Base-by-base conservation (phyloP, 1,140 invertebrate species). In the Druon quercuslanigerum region DNA sequence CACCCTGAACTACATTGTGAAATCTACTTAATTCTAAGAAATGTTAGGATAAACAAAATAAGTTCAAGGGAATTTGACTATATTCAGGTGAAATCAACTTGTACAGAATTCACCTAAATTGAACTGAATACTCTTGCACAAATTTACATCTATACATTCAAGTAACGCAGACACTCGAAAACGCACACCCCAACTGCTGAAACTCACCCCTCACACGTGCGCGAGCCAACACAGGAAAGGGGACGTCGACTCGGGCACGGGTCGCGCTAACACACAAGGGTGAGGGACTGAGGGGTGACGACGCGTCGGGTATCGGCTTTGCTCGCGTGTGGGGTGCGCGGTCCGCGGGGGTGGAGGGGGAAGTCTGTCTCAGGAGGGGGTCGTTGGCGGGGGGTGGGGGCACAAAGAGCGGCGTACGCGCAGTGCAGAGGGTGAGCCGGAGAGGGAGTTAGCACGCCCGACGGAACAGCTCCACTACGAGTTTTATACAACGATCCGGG, bases 401-500 rank as follows among this genome's bases (percentile, higher is more conserved):
- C 20, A 66, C 25, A 66, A n/a, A 66, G 60, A 66, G 60, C 74
- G 75, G 77, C 79, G 78, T 74, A 66, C 72, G 76, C 52, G 17
- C 50, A 51, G 72, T 19, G 50, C 78, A 71, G 72, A 74, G 17
- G 25, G 71, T 51, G 40, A 66, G 73, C 51, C 50, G 33, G 51
- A 71, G 73, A 79, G 89, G 90, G 90, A 90, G 89, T 86, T 86
- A 79, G 90, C 83, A 87, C 89, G 90, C 84, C 85, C 84, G 83
- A 84, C 84, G 88, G 89, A 90, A 90, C 83, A 83, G 88, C 89
- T 82, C 83, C 73, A 75, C 83, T 83, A 84, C 81, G 84, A 88
- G 89, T 90, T 90, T 90, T 87, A 86, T 88, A 87, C 85, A 89
- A 90, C 90, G 89, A 90, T 91, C 90, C 88, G 89, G 90, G 90